These are phyloP conservation scores for Malurus elegans DNA, from an alignment of 2,113 vertebrate genomes.

Conservation along the genomic window DNA sequence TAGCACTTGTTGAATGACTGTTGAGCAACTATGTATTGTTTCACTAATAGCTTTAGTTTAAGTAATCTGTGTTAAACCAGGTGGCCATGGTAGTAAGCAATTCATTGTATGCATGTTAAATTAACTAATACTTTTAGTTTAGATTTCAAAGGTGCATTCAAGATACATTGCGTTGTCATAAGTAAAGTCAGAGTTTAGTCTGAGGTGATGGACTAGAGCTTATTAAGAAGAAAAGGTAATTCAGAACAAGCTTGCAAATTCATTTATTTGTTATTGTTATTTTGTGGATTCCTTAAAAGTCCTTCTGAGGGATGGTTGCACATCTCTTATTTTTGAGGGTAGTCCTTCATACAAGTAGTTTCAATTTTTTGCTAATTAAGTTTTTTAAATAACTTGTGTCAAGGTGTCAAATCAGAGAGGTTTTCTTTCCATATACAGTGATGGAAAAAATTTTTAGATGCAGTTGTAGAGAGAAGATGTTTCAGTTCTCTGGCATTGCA, in stretches of 20 bases:
- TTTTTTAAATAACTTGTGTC: neutral
- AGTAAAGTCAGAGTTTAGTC: neutral
- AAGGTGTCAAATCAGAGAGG: neutral
- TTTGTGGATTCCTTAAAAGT: neutral
- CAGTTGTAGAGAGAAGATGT: neutral
- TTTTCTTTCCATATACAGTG: neutral
- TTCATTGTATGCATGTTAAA: neutral
- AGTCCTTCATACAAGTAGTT: neutral
- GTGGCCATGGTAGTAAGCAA: neutral
- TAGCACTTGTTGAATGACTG: neutral
- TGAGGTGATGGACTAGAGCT: neutral
- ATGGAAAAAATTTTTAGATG: neutral
- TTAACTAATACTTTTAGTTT: neutral
- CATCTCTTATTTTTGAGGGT: neutral
- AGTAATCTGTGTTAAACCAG: neutral
- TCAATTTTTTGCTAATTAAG: neutral
- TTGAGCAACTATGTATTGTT: neutral
- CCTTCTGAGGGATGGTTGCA: neutral
- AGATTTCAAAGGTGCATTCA: neutral
- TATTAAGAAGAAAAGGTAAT: neutral
- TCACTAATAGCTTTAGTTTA: neutral
- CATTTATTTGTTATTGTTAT: neutral
- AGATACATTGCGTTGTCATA: neutral
- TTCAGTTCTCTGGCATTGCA: neutral
- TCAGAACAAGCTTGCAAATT: neutral